Percentiles rank a stretch among this genome's conserved stretches.
phyloP scores from a whole-genome alignment of 2,888 invertebrate species.

The Corbicula japonica region DNA sequence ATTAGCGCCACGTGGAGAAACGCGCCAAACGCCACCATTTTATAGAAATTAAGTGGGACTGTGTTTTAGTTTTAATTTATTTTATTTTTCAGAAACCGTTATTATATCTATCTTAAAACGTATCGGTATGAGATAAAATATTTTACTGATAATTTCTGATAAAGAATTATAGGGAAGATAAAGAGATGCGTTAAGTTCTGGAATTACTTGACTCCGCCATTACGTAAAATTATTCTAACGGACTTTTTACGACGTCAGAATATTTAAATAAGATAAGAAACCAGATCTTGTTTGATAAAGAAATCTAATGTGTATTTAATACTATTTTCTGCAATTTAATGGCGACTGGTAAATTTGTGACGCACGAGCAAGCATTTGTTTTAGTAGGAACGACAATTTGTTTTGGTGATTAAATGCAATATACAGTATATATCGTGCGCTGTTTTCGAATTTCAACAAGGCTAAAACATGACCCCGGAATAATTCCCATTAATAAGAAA shows the following conservation, averaged over 20 bases:
- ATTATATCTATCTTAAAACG: slow-evolving; percentile 58
- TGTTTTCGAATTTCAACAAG: too few relatives aligned
- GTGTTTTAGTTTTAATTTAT: slow-evolving; percentile 43
- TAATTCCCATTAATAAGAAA: too few relatives aligned
- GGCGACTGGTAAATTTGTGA: slow-evolving; percentile 16
- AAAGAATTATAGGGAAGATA: slow-evolving; percentile 40
- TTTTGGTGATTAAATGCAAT: too few relatives aligned
- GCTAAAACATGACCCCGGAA: too few relatives aligned
- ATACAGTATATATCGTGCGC: too few relatives aligned
- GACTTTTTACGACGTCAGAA: slow-evolving; percentile 38
- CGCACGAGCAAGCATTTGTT: neutral
- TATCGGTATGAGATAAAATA: slow-evolving; percentile 53
- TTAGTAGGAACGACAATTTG: neutral
- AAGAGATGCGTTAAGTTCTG: slow-evolving; percentile 36
- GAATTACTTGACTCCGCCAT: slow-evolving; percentile 29
- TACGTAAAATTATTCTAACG: slow-evolving; percentile 25
- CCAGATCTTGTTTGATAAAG: slow-evolving; percentile 16
- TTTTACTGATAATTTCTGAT: slow-evolving; percentile 47
- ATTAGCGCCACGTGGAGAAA: slow-evolving; percentile 36
- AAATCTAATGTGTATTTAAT: slow-evolving; percentile 40
- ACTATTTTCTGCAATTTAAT: slow-evolving; percentile 24
- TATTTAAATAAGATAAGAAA: slow-evolving; percentile 39
- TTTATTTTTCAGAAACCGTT: slow-evolving; percentile 50
- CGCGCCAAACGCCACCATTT: slow-evolving; percentile 35
- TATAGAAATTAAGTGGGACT: slow-evolving; percentile 41